These are phyloP conservation scores for Salvelinus alpinus DNA, from an alignment of 2,113 vertebrate species.

Conservation along the genomic window DNA sequence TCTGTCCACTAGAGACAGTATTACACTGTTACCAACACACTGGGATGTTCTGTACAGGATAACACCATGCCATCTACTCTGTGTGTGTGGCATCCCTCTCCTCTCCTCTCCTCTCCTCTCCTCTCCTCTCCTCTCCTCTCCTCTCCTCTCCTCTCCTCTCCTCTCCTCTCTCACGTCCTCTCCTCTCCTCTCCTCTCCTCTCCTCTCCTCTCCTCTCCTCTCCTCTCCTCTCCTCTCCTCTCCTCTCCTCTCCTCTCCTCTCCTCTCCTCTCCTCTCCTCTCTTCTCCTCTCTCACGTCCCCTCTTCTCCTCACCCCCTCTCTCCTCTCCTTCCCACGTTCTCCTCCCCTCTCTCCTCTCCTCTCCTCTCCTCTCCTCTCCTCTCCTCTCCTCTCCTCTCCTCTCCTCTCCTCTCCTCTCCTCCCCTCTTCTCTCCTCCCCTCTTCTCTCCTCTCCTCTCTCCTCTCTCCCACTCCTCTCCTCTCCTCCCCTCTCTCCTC, in stretches of 20 bases:
- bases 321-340: no score
- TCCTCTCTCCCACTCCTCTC: neutral
- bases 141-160: slow-evolving; percentile 13
- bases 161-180: neutral
- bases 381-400: neutral
- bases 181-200: no score
- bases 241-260: no score
- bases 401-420: neutral
- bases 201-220: no score
- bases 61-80: no score
- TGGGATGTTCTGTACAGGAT: no score
- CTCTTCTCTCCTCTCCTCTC: neutral
- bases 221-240: no score
- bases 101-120: slow-evolving; percentile 9
- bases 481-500: neutral
- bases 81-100: neutral
- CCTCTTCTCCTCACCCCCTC: no score
- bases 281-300: no score
- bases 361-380: neutral
- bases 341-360: neutral
- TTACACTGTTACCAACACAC: no score
- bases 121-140: neutral
- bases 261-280: no score
- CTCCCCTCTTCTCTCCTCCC: neutral
- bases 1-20: no score